phyloP scores from a whole-genome alignment of 2,113 vertebrate genomes.

The Heloderma charlesbogerti region DNA sequence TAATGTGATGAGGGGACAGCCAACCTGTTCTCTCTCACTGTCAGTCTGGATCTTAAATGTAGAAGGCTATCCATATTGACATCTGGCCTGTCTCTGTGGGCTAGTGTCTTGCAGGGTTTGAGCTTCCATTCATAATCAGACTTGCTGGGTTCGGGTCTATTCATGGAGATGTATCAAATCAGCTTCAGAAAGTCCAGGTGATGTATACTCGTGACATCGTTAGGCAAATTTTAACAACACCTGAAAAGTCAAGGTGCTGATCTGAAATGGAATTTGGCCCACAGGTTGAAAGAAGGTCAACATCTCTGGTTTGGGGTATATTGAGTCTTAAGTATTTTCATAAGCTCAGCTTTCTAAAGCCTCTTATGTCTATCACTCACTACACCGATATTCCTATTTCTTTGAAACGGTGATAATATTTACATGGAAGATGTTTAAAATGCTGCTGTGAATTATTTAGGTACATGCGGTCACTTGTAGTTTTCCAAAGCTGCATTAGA shows the following conservation, averaged over 20 bases:
- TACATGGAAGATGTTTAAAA: neutral
- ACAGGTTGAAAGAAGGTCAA: too few relatives aligned
- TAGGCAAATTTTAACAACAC: conserved; percentile 29
- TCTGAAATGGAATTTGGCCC: too few relatives aligned
- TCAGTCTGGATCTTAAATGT: neutral
- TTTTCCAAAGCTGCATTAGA: neutral
- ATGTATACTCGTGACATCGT: neutral
- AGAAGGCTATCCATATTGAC: neutral
- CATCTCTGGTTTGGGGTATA: neutral
- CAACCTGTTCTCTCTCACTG: too few relatives aligned
- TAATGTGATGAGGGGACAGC: too few relatives aligned
- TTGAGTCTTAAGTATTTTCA: neutral
- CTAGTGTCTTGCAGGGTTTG: neutral
- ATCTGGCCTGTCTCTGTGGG: neutral
- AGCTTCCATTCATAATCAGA: neutral
- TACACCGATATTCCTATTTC: neutral
- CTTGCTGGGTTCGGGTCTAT: too few relatives aligned
- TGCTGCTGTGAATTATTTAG: neutral
- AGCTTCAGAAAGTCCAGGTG: too few relatives aligned
- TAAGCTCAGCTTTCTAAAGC: neutral
- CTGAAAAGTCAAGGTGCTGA: conserved; percentile 10
- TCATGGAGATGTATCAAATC: too few relatives aligned
- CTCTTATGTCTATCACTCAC: neutral
- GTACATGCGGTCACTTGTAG: neutral
- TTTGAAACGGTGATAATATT: neutral